phyloP scores from a whole-genome alignment of 2,888 invertebrate species.

The Cheilosia vernalis region DNA sequence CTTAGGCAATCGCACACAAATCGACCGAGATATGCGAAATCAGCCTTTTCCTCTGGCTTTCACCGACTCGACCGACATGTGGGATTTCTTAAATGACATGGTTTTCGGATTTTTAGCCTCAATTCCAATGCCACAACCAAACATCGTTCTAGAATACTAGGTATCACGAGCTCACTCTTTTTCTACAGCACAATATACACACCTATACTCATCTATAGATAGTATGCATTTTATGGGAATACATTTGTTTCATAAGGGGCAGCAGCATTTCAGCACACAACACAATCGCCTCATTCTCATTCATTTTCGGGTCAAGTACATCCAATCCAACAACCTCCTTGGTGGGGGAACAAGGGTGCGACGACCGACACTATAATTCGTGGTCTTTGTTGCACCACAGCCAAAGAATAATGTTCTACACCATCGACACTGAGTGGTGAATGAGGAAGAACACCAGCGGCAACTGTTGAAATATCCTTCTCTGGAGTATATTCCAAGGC shows the following conservation, averaged over 20 bases:
- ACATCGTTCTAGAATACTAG: constrained; percentile 12
- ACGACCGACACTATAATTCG: constrained; percentile 66
- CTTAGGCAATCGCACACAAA: constrained; percentile 32
- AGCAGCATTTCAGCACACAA: constrained; percentile 49
- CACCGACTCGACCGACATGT: constrained; percentile 15
- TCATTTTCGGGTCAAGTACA: constrained; percentile 73
- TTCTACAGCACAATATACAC: neutral
- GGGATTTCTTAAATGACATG: constrained; percentile 56
- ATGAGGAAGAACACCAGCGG: constrained; percentile 52
- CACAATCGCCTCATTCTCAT: constrained; percentile 54
- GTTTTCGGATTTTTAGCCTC: constrained; percentile 53
- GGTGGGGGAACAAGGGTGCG: constrained; percentile 11
- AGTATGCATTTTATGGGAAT: constrained; percentile 49
- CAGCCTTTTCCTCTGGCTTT: constrained; percentile 12
- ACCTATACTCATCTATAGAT: constrained; percentile 5
- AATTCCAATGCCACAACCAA: constrained; percentile 31
- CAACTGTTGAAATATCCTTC: constrained; percentile 63
- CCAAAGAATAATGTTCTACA: constrained; percentile 37
- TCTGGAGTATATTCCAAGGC: constrained; percentile 7
- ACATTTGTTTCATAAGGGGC: constrained; percentile 47
- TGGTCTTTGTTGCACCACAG: constrained; percentile 61
- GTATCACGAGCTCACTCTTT: neutral
- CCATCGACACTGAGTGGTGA: constrained; percentile 28
- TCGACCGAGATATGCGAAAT: constrained; percentile 32
- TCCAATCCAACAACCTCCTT: neutral